Percentiles rank a stretch among this genome's conserved stretches.
phyloP scores from a whole-genome alignment of 2,113 vertebrate genomes.

The Odontophorus gujanensis region DNA sequence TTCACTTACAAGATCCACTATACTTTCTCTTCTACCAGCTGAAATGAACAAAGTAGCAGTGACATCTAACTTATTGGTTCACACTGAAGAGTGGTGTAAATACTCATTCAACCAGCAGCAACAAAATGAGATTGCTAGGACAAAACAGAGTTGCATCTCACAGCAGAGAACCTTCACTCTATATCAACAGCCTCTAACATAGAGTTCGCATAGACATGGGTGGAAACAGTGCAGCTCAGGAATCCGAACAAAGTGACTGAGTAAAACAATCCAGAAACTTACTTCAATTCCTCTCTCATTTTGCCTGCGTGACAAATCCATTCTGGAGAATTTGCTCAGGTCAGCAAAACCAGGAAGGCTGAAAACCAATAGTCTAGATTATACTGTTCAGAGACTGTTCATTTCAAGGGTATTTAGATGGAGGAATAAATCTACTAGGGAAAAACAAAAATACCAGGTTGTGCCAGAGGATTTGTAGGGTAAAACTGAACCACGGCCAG shows the following conservation, averaged over 20 bases:
- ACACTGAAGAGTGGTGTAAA: neutral
- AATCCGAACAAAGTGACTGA: neutral
- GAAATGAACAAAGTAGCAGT: neutral
- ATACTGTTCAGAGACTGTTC: neutral
- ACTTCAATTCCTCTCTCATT: neutral
- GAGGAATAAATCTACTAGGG: neutral
- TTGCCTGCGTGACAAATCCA: neutral
- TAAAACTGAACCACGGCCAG: neutral
- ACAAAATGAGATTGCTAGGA: neutral
- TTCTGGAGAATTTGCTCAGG: neutral
- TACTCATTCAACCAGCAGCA: neutral
- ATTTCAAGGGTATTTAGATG: neutral
- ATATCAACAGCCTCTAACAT: neutral
- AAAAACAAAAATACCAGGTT: neutral
- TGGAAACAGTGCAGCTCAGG: neutral
- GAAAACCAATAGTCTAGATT: neutral
- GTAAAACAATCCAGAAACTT: neutral
- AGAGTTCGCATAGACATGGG: neutral
- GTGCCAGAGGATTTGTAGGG: constrained; percentile 5
- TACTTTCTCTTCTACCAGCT: neutral
- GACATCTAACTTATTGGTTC: neutral
- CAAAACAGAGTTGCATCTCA: neutral
- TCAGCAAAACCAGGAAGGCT: neutral
- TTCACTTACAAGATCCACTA: neutral
- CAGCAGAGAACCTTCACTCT: neutral